Percentiles rank a stretch among this genome's conserved stretches.
Conservation (phyloP, 2,797 vertebrate species). For the Lagorchestes hirsutus region DNA sequence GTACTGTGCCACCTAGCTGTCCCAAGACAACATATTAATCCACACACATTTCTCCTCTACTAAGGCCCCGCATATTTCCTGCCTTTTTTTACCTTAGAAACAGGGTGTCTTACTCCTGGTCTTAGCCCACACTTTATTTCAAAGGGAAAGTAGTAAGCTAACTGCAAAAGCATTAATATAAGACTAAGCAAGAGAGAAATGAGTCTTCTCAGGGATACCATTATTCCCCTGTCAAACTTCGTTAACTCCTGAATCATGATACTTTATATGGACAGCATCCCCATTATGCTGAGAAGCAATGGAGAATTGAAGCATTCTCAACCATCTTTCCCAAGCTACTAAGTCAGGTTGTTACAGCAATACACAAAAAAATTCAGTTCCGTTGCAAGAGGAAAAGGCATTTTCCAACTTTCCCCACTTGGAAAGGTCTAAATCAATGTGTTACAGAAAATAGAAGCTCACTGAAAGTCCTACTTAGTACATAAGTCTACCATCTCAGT, state of each 20-base stretch:
- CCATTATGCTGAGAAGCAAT: neutral
- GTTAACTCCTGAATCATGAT: slow-evolving; percentile 15
- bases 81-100: neutral
- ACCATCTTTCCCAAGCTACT: slow-evolving; percentile 39
- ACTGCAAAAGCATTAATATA: neutral
- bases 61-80: neutral
- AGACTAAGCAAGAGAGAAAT: neutral
- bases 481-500: neutral
- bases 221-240: neutral
- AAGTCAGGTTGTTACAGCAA: slow-evolving; percentile 11
- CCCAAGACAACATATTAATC: neutral
- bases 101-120: neutral
- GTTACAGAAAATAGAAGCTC: neutral
- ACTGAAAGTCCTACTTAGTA: neutral
- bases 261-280: slow-evolving; percentile 29
- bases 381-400: neutral
- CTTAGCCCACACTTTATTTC: neutral
- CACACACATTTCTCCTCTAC: neutral
- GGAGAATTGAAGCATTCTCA: slow-evolving; percentile 42
- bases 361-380: neutral
- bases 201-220: neutral
- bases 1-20: neutral
- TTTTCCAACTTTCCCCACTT: neutral
- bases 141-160: neutral
- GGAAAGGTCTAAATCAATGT: neutral